These are phyloP conservation scores for Coptotermes formosanus DNA, from an alignment of 1,140 invertebrate genomes.

Conservation along the genomic window DNA sequence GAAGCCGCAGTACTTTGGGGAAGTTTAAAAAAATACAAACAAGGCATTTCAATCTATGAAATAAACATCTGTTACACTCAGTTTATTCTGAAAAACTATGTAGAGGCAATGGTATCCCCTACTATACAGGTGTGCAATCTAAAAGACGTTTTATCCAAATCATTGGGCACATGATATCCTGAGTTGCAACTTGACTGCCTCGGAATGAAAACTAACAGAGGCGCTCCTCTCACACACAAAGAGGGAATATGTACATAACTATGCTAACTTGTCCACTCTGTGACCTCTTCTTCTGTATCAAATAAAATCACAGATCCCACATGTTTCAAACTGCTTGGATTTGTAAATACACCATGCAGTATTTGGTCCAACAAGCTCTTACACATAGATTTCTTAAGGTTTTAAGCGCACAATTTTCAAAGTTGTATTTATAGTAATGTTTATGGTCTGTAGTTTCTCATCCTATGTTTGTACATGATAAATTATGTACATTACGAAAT, in stretches of 20 bases:
- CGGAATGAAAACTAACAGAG: slow-evolving; percentile 25
- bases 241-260: neutral
- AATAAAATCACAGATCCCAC: neutral
- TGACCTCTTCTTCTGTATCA: neutral
- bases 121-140: slow-evolving; percentile 5
- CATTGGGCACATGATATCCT: slow-evolving; percentile 26
- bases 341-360: neutral
- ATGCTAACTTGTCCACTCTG: neutral
- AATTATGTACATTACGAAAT: neutral
- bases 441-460: slow-evolving; percentile 5
- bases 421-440: neutral
- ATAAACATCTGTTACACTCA: neutral
- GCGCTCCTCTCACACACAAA: neutral
- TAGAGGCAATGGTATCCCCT: neutral
- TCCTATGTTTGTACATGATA: neutral
- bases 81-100: neutral
- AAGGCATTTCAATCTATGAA: slow-evolving; percentile 14
- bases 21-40: neutral
- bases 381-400: neutral
- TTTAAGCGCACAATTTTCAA: neutral
- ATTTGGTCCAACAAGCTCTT: neutral
- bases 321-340: neutral
- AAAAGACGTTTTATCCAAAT: slow-evolving; percentile 18
- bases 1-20: neutral
- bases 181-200: slow-evolving; percentile 24